A percentile compares a stretch with the other conserved stretches of the same genome.
Conservation (phyloP, 2,797 vertebrate genomes). For the Pseudomugil tenellus region DNA sequence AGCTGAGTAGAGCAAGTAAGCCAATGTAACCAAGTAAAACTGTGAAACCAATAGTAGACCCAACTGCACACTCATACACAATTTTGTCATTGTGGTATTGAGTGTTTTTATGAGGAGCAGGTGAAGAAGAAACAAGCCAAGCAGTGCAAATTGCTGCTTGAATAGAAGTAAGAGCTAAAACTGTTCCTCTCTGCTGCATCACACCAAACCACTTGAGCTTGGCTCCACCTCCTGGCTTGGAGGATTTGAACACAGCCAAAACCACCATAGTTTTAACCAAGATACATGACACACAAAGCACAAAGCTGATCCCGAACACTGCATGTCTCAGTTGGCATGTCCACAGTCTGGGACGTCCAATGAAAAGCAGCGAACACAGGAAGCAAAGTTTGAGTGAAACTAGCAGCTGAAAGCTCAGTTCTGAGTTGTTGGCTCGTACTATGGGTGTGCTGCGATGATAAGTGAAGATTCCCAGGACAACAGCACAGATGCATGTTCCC, state of each 20-base stretch:
- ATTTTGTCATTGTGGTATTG: slow-evolving; percentile 69
- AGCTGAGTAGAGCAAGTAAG: slow-evolving; percentile 64
- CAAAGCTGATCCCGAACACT: slow-evolving; percentile 71
- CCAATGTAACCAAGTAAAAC: slow-evolving; percentile 74
- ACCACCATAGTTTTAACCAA: slow-evolving; percentile 68
- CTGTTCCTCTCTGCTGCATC: slow-evolving; percentile 72
- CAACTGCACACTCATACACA: slow-evolving; percentile 71
- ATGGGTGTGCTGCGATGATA: slow-evolving; percentile 64
- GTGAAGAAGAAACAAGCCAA: slow-evolving; percentile 67
- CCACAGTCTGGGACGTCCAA: slow-evolving; percentile 59
- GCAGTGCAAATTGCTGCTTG: slow-evolving; percentile 55
- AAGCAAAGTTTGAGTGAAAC: slow-evolving; percentile 59
- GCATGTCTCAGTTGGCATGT: slow-evolving; percentile 60
- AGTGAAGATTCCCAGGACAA: slow-evolving; percentile 65
- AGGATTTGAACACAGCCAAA: slow-evolving; percentile 67
- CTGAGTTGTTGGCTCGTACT: slow-evolving; percentile 76
- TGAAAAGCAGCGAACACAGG: slow-evolving; percentile 67
- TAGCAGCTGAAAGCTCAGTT: slow-evolving; percentile 61
- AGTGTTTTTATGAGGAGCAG: slow-evolving; percentile 69
- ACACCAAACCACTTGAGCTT: slow-evolving; percentile 72
- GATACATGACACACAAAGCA: slow-evolving; percentile 64
- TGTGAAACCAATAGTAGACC: slow-evolving; percentile 68
- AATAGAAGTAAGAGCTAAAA: slow-evolving; percentile 61
- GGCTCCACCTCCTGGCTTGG: slow-evolving; percentile 56
- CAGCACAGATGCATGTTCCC: slow-evolving; percentile 55